Base-by-base conservation (phyloP, 1,140 invertebrate species). In the Leptinotarsa defecta region DNA sequence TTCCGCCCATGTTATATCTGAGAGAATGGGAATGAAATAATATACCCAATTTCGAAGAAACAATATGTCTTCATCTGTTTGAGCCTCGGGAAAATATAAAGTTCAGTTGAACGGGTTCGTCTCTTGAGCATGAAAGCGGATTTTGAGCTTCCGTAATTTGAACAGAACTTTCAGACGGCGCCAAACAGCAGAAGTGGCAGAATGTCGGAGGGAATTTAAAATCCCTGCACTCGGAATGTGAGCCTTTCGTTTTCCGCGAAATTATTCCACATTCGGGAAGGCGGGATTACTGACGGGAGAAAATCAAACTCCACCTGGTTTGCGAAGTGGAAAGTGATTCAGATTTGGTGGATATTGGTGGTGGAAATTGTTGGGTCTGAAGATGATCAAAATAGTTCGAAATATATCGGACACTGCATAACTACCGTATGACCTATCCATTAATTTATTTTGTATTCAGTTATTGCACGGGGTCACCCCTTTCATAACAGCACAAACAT, bases 111-210 rank as follows among this genome's bases (percentile, higher is more conserved):
- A 68, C 43, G 19, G 24, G 43, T 68, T 34, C 17, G 43, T 70
- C 68, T 70, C 48, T 24, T 20, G 27, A 70, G 68, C 48, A 70
- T 52, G 49, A 70, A 70, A 70, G 68, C 68, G 68, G 68, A 70
- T 70, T 70, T 24, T 20, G 68, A 70, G 43, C 68, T 20, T 17
- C 13, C 49, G 68, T 70, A 70, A 70, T 70, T 49, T 70, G 48
- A 49, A 70, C 68, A 19, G 68, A 70, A 70, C 68, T 70, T 70
- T 70, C 68, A 57, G 48, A 52, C 68, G 8, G 48, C 68, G 27
- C 48, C 24, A 70, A 34, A 70, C 68, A 20, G 13, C 13, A 48
- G 43, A 13, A 63, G 22, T 63, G 22, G 20, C 17, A 15, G 52
- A 57, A 57, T 57, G 34, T 13, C 68, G 15, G 48, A 1, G 43